Evolutionary conservation across 2,797 vertebrate species (phyloP).

Genomic region (Parauchenoglanis ngamensis): DNA sequence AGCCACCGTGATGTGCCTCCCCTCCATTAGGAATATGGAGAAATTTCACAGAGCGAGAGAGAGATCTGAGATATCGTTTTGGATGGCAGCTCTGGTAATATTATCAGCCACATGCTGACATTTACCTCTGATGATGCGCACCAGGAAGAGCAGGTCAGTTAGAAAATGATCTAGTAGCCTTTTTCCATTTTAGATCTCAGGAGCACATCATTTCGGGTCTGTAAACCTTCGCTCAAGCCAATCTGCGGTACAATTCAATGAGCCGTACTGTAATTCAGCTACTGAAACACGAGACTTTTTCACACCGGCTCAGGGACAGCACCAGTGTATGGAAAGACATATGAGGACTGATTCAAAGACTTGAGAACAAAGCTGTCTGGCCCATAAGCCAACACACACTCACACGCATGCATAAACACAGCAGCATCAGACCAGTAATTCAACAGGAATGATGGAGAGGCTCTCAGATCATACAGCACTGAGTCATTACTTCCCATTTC

Average conservation of each 20-base stretch:
- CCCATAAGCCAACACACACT: neutral
- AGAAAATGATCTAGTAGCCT: constrained; percentile 40
- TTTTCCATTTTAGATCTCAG: constrained; percentile 16
- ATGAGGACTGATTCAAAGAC: neutral
- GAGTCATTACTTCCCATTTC: constrained; percentile 65
- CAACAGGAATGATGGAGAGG: constrained; percentile 60
- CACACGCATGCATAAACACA: constrained; percentile 16
- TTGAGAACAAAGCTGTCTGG: constrained; percentile 18
- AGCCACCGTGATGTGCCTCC: neutral
- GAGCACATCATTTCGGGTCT: constrained; percentile 28
- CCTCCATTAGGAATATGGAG: neutral
- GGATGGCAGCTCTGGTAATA: constrained; percentile 22
- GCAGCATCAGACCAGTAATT: constrained; percentile 56
- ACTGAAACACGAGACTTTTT: neutral
- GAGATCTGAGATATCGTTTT: constrained; percentile 19
- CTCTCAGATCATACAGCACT: constrained; percentile 59
- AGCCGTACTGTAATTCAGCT: constrained; percentile 11
- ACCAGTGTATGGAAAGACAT: neutral
- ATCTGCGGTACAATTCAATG: constrained; percentile 9
- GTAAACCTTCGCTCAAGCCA: constrained; percentile 21
- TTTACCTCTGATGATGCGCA: constrained; percentile 42
- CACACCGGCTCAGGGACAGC: neutral
- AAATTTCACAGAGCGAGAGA: neutral
- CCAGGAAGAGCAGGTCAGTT: constrained; percentile 39
- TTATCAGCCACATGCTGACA: constrained; percentile 39